Evolutionary conservation across 2,113 vertebrate species (phyloP), one percentile per base, ranked within the genome.

Genomic region (Mixornis gularis): DNA sequence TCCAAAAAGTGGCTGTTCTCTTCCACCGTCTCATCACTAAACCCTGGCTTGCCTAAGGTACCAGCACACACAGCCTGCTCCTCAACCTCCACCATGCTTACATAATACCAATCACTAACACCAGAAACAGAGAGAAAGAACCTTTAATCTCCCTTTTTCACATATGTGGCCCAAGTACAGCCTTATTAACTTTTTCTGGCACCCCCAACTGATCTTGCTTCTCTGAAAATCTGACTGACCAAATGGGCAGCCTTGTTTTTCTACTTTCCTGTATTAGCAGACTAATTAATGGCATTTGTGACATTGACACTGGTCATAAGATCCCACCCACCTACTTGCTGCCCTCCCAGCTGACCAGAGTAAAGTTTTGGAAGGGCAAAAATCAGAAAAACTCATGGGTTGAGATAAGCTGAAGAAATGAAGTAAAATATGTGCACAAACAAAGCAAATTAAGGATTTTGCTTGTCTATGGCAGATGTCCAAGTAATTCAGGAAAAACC

Each of bases 221-320:
- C 10, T 51, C 52, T 38, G 13, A 46, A 80, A 29, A 55, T 70
- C 68, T 66, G 48, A 41, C 26, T 59, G 38, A 59, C 27, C 17
- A 55, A 44, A 59, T 24, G 10, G 17, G 10, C 20, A 74, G 17
- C 9, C 29, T 64, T 53, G 20, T 38, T 68, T 58, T 77, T 64
- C 30, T 41, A 7, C 26, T 77, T 43, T 13, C 18, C 17, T 8
- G 0, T 3, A 0, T 29, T 68, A 49, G 40, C 36, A 71, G 32
- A 55, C 29, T 48, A 85, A 68, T 17, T 52, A 85, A 69, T 17
- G 19, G n/a, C 11, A 52, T 16, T 26, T 38, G 10, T 30, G 59
- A 9, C 9, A 0, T 24, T 82, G n/a, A 51, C 5, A 18, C 8
- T 0, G 0, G 7, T 27, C 1, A 16, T 18, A 72, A 52, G 24